A percentile compares a stretch with the other conserved stretches of the same genome.
Conservation (phyloP, 2,113 vertebrate genomes). For the Macaca mulatta region DNA sequence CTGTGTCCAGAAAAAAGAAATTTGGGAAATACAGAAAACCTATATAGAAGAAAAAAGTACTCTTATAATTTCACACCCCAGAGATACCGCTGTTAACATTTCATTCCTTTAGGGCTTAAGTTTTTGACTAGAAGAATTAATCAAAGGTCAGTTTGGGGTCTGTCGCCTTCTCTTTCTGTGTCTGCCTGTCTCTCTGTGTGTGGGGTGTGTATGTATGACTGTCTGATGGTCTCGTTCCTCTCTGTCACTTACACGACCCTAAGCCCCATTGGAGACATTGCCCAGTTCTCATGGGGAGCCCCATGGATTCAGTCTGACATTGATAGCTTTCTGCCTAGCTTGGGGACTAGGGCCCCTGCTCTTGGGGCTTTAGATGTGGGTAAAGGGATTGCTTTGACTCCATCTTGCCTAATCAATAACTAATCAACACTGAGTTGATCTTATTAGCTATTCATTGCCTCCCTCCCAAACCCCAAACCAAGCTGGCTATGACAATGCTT, state of each 20-base stretch:
- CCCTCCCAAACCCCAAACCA: constrained; percentile 70
- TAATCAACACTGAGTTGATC: constrained; percentile 81
- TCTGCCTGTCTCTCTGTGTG: neutral
- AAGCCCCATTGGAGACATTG: neutral
- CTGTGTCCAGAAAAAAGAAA: neutral
- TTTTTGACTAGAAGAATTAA: neutral
- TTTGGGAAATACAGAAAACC: neutral
- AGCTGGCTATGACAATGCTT: constrained; percentile 84
- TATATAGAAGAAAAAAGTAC: neutral
- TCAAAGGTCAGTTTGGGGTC: neutral
- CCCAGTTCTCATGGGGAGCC: neutral
- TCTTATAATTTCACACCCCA: neutral
- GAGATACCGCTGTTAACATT: neutral
- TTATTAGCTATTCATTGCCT: constrained; percentile 82
- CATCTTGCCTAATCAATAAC: constrained; percentile 80
- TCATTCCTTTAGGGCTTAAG: neutral
- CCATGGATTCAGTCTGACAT: neutral
- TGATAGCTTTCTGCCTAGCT: neutral
- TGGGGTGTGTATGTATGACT: neutral
- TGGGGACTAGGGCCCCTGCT: neutral
- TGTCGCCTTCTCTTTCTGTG: neutral
- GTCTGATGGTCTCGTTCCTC: neutral
- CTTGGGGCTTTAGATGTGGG: constrained; percentile 62
- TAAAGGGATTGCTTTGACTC: constrained; percentile 64
- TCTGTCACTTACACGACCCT: neutral